Base-by-base conservation (phyloP, 2,113 vertebrate species). In the Oncorhynchus gorbuscha region DNA sequence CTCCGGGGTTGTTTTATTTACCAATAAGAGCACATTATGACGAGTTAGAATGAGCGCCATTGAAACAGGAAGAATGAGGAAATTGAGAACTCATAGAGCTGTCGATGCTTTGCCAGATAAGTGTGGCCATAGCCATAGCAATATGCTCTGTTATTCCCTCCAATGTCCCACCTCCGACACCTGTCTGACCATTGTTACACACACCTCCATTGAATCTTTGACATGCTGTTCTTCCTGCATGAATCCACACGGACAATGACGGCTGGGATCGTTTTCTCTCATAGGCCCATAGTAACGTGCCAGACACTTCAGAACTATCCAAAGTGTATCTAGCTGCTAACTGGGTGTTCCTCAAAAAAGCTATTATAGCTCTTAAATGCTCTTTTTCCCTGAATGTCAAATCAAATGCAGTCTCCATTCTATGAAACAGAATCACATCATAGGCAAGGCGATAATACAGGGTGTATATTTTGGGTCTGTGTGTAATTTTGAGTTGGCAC, bases 401-500 rank as follows among this genome's bases (percentile, higher is more conserved):
- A 55, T 69, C 48, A 82, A 77, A 89, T 84, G 89, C 87, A 82
- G 39, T 45, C 39, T 45, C 9, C 9, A 45, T 45, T 45, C 39
- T 11, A 45, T 45, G 39, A 45, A 45, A 45, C 39, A 45, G 5
- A 64, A 77, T 71, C 58, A 66, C 70, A 81, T 66, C 68, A 76
- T 74, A 55, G 59, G 12, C 51, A 16, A 55, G 51, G 51, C 48
- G 55, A 62, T 83, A 78, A 61, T 75, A 80, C 62, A 59, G 68
- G 64, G 70, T 74, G 74, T 68, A 64, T 78, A 32, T 64, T 69
- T 67, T 73, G 78, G 51, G 71, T 32, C 59, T 72, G 51, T 39
- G 20, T 58, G 80, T 89, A 88, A 92, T 93, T 93, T 91, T 35
- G 66, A 79, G 83, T 83, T 88, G 84, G 83, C 84, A 88, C 79